Evolutionary conservation across 2,888 invertebrate species (phyloP), one percentile per base, ranked within the genome.

Genomic region (Unio pictorum): DNA sequence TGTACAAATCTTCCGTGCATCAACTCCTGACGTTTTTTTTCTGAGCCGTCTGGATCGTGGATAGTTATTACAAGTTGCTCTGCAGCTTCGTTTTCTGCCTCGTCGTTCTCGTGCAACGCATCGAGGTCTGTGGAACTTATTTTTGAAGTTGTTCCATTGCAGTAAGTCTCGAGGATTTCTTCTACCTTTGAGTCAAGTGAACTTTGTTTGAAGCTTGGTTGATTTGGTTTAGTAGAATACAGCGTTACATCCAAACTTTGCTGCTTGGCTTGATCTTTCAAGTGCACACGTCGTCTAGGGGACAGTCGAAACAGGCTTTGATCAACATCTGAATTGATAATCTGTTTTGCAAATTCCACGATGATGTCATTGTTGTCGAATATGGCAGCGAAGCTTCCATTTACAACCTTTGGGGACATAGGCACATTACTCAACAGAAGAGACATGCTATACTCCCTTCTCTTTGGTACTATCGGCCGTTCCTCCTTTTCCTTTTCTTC

Each of bases 381-480:
- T 58, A 90, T 78, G 2, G 90, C 89, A 3, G 89, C 90, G 68
- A 89, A 90, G 70, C 89, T 89, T 18, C 90, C 89, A 74, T 90
- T 90, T 67, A 90, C 96, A 66, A 98, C 95, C 91, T 98, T 98
- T 0, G 98, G 98, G 7, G 97, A 97, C 94, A 96, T 95, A 1
- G 98, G 98, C 3, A 96, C 96, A 90, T 98, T 98, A 65, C 97
- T 95, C 64, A 98, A 92, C 34, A 98, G 92, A 3, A 98, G 92
- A 86, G 97, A 97, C 62, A 98, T 96, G 57, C 98, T 98, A 85
- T 97, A 98, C 57, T 95, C 88, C 64, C 84, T 83, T 59, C 78
- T 73, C 67, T 82, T 64, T 68, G 23, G 62, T 70, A 56, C 18
- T 34, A 26, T 45, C 54, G 28, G 28, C 5, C 62, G 28, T 71